Evolutionary conservation across 2,888 invertebrate species (phyloP).

Genomic region (Hyposoter dolosus): DNA sequence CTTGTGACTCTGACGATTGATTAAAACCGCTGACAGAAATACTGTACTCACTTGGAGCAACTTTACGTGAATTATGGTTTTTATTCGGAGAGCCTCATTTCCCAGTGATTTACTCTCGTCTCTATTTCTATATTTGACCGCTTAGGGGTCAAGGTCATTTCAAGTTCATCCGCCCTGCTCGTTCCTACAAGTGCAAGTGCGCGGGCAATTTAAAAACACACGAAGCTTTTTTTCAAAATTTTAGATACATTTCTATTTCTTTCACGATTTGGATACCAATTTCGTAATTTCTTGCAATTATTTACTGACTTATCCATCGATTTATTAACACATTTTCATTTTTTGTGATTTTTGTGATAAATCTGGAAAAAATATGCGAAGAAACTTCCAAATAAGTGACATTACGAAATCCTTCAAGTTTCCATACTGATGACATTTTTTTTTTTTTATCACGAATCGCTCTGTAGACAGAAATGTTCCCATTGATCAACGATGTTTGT

Average conservation of each 20-base stretch:
- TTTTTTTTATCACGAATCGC: neutral
- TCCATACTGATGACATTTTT: no score
- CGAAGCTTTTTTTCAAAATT: neutral
- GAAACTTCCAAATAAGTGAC: no score
- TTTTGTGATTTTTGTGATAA: no score
- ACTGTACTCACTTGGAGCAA: neutral
- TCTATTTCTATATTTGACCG: conserved; percentile 18
- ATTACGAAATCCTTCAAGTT: no score
- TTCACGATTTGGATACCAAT: neutral
- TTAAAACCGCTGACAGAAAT: conserved; percentile 5
- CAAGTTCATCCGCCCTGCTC: conserved; percentile 35
- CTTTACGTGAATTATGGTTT: conserved; percentile 52
- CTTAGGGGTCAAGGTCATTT: conserved; percentile 43
- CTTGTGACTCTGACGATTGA: neutral
- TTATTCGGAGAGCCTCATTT: conserved; percentile 42
- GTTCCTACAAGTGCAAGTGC: conserved; percentile 4
- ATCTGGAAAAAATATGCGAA: no score
- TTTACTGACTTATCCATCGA: no score
- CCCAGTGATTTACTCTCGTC: conserved; percentile 14
- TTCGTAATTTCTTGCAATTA: neutral
- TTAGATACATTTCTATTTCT: neutral
- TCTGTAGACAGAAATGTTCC: neutral
- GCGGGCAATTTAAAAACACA: neutral
- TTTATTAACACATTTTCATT: no score
- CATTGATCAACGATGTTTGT: neutral